These are phyloP conservation scores for Apteryx mantelli DNA, from an alignment of 2,113 vertebrate genomes.

Conservation along the genomic window DNA sequence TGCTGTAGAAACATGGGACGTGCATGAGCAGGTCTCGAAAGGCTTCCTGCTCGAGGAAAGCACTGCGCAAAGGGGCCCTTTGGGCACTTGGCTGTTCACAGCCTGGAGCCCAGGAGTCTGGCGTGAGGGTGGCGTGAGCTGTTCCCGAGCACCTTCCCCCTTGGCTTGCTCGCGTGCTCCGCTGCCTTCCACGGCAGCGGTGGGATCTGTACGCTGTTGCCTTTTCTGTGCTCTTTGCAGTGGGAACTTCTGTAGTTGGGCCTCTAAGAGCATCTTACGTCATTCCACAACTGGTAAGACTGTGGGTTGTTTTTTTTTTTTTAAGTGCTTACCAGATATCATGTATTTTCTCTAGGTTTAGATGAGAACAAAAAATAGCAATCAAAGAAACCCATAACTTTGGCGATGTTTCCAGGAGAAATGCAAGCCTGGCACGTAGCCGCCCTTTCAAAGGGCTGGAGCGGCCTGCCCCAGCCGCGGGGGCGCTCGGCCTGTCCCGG, in stretches of 20 bases:
- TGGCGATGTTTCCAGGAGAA: background rate
- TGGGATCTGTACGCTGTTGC: accelerated
- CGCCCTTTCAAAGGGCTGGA: accelerated
- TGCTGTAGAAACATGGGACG: accelerated
- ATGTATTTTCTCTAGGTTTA: background rate
- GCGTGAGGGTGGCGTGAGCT: accelerated
- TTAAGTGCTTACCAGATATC: accelerated
- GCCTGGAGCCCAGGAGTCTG: too few relatives aligned
- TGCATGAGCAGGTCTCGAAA: accelerated
- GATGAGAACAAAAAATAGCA: background rate
- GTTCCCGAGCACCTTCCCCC: background rate
- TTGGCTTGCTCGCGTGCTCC: accelerated
- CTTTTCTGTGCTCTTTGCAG: too few relatives aligned
- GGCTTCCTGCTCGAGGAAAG: background rate
- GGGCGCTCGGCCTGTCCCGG: too few relatives aligned
- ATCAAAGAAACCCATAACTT: background rate
- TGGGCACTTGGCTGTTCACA: too few relatives aligned
- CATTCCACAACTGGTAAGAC: background rate
- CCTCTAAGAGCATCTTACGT: accelerated
- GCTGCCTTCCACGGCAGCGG: background rate
- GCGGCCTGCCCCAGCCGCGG: too few relatives aligned
- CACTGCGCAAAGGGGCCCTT: too few relatives aligned
- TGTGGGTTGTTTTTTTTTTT: background rate
- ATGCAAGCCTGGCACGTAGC: accelerated
- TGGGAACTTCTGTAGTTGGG: background rate